A percentile compares a stretch with the other conserved stretches of the same genome.
Evolutionary conservation across 2,888 invertebrate genomes (phyloP).

Genomic region (Xanthia icteritia): DNA sequence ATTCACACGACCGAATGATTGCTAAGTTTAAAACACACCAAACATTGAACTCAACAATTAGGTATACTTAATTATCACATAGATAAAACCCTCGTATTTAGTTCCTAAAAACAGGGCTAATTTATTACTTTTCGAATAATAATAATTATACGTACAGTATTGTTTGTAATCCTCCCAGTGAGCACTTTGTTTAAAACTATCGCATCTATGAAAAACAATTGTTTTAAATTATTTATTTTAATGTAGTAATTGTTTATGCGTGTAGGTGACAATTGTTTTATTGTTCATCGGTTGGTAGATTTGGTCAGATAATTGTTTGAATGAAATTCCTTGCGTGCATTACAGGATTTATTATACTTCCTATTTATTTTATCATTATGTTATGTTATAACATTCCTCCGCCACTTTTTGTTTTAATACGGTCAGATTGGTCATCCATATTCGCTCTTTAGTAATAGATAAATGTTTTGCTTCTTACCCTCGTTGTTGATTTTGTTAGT

Average conservation of each 20-base stretch:
- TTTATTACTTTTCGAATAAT: slow-evolving; percentile 62
- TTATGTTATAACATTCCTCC: too few species aligned
- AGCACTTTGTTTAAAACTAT: slow-evolving; percentile 52
- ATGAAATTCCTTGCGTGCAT: slow-evolving; percentile 38
- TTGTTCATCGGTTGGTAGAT: slow-evolving; percentile 53
- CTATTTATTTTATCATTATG: slow-evolving; percentile 9
- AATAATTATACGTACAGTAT: slow-evolving; percentile 9
- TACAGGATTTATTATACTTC: slow-evolving; percentile 35
- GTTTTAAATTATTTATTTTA: slow-evolving; percentile 44
- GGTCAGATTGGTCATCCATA: too few species aligned
- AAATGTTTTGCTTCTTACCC: too few species aligned
- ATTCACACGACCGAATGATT: slow-evolving; percentile 16
- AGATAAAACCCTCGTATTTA: slow-evolving; percentile 57
- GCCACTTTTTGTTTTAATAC: too few species aligned
- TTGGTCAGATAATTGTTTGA: slow-evolving; percentile 27
- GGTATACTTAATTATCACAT: slow-evolving; percentile 37
- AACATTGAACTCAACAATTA: slow-evolving; percentile 45
- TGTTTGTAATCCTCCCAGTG: slow-evolving; percentile 38
- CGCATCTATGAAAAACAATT: slow-evolving; percentile 38
- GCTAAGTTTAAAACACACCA: slow-evolving; percentile 9
- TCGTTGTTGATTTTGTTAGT: too few species aligned
- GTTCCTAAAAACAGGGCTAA: slow-evolving; percentile 41
- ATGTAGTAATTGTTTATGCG: slow-evolving; percentile 53
- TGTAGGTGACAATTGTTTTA: slow-evolving; percentile 62
- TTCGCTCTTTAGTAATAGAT: too few species aligned